Conservation (phyloP, 2,113 vertebrate species). For the Calyptommatus sinebrachiatus region DNA sequence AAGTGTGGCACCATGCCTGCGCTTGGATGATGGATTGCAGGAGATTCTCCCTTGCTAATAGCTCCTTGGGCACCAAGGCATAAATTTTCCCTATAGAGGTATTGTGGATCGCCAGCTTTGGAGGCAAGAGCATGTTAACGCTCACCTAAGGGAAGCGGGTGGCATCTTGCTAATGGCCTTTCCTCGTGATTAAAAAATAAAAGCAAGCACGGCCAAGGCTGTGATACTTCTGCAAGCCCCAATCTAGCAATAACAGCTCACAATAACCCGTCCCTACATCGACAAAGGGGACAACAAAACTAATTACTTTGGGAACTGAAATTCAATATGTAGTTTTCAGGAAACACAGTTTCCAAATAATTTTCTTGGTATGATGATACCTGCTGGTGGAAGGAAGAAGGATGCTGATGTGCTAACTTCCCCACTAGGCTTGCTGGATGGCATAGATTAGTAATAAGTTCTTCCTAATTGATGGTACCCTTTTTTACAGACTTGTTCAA, state of each 20-base stretch:
- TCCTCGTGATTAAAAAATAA: conserved; percentile 13
- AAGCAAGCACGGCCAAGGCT: background rate
- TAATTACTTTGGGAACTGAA: background rate
- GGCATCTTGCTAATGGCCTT: background rate
- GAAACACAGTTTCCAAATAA: background rate
- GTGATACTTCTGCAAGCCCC: background rate
- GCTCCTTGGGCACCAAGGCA: background rate
- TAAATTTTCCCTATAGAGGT: background rate
- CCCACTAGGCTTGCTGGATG: background rate
- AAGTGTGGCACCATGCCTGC: background rate
- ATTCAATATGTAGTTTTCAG: conserved; percentile 10
- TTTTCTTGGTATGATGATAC: background rate
- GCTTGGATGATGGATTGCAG: conserved; percentile 1
- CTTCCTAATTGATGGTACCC: background rate
- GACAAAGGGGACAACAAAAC: background rate
- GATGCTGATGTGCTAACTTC: background rate
- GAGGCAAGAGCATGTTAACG: background rate
- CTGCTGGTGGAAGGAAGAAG: background rate
- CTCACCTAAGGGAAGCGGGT: background rate
- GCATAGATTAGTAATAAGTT: background rate
- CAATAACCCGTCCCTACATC: background rate
- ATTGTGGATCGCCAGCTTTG: background rate
- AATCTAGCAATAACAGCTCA: background rate
- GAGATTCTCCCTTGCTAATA: conserved; percentile 12
- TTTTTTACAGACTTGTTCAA: background rate